Percentiles rank a stretch among this genome's conserved stretches.
phyloP scores from a whole-genome alignment of 1,140 invertebrate species.

The Theocolax elegans region DNA sequence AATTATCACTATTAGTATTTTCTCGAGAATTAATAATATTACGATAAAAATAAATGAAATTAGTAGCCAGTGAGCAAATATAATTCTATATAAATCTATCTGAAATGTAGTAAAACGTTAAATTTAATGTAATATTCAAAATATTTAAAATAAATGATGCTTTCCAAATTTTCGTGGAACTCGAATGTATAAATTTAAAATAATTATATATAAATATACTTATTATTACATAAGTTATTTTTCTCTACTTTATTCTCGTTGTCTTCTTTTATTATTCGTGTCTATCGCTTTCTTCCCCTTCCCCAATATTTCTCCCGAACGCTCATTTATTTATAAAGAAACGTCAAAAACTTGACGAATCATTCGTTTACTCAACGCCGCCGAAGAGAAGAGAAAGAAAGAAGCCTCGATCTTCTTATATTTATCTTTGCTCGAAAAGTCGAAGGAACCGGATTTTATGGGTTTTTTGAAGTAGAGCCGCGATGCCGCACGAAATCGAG shows the following conservation, averaged over 20 bases:
- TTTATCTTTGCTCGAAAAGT: slow-evolving; percentile 41
- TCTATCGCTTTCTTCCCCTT: slow-evolving; percentile 13
- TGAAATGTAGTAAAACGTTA: too few species aligned
- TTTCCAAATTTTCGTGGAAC: too few species aligned
- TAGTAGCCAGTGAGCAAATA: too few species aligned
- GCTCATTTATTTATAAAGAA: slow-evolving; percentile 41
- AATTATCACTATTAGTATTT: too few species aligned
- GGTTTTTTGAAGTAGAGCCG: slow-evolving; percentile 37
- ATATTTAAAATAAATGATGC: too few species aligned
- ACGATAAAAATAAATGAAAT: too few species aligned
- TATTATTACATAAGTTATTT: slow-evolving; percentile 16
- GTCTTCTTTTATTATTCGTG: background rate
- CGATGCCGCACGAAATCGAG: slow-evolving; percentile 3
- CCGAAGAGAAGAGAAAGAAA: slow-evolving; percentile 31
- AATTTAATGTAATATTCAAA: too few species aligned
- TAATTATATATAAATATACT: too few species aligned
- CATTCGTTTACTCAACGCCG: slow-evolving; percentile 41
- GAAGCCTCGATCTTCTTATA: slow-evolving; percentile 25
- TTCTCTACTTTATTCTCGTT: background rate
- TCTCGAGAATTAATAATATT: too few species aligned
- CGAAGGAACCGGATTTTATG: slow-evolving; percentile 37
- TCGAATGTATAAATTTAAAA: too few species aligned
- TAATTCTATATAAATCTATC: too few species aligned
- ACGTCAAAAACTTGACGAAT: slow-evolving; percentile 42
- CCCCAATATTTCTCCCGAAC: background rate